phyloP scores from a whole-genome alignment of 2,113 vertebrate species.

The Podilymbus podiceps region DNA sequence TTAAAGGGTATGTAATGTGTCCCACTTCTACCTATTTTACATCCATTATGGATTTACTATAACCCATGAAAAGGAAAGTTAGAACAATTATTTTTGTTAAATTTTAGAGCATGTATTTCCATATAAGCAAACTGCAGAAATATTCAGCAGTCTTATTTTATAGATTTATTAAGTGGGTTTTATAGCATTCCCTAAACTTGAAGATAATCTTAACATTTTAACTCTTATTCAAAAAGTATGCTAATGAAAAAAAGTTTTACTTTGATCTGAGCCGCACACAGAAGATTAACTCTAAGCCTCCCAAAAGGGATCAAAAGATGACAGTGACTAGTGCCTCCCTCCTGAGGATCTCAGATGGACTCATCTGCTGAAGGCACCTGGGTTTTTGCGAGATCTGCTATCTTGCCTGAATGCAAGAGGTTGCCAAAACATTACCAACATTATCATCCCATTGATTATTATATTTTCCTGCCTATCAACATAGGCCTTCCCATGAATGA shows the following conservation, averaged over 20 bases:
- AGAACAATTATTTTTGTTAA: conserved; percentile 31
- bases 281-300: conserved; percentile 10
- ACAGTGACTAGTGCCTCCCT: not conserved
- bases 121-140: conserved; percentile 22
- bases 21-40: not conserved
- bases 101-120: conserved; percentile 15
- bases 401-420: not conserved
- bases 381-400: not conserved
- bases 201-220: conserved; percentile 11
- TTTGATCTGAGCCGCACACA: not conserved
- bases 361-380: not conserved
- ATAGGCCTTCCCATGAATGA: not conserved
- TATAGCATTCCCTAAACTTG: conserved; percentile 33
- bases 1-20: not conserved
- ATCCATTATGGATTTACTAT: conserved; percentile 30
- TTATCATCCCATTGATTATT: not conserved
- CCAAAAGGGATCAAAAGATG: not conserved
- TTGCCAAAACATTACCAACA: not conserved
- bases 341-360: not conserved
- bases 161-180: conserved; percentile 34
- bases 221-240: not conserved
- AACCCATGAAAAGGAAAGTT: conserved; percentile 22
- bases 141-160: conserved; percentile 30
- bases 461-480: not conserved
- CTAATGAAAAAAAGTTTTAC: not conserved